Conservation (phyloP, 2,797 vertebrate species). For the Phalanger gymnotis region DNA sequence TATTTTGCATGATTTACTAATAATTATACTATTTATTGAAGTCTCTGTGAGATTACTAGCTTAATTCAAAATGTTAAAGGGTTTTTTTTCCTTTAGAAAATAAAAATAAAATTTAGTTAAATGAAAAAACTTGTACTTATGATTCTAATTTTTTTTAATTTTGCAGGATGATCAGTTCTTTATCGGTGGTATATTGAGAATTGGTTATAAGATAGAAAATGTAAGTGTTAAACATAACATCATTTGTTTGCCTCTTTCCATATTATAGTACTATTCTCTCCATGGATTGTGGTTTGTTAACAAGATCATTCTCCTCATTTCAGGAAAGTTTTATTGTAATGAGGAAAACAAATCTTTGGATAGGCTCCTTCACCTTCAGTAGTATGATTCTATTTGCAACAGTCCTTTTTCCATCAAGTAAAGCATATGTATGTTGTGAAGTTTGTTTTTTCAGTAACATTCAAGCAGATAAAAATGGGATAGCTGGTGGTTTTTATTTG, state of each 20-base stretch:
- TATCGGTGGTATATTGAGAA: conserved; percentile 82
- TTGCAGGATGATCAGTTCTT: conserved; percentile 80
- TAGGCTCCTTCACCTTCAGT: background rate
- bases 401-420: background rate
- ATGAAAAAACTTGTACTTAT: background rate
- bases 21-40: background rate
- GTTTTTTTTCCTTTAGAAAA: conserved; percentile 34
- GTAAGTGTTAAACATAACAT: conserved; percentile 79
- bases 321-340: background rate
- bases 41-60: background rate
- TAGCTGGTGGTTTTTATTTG: background rate
- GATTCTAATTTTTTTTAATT: conserved; percentile 34
- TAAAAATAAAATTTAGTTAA: conserved; percentile 18
- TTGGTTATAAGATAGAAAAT: conserved; percentile 81
- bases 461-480: background rate
- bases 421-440: background rate
- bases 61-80: conserved; percentile 6
- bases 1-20: background rate
- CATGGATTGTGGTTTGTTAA: background rate
- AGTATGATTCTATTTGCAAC: background rate
- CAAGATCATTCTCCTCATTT: background rate
- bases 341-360: background rate
- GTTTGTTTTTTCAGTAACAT: background rate
- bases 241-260: background rate
- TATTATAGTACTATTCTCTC: background rate